Evolutionary conservation across 2,888 invertebrate species (phyloP).

Genomic region (Herminia tarsipennalis): DNA sequence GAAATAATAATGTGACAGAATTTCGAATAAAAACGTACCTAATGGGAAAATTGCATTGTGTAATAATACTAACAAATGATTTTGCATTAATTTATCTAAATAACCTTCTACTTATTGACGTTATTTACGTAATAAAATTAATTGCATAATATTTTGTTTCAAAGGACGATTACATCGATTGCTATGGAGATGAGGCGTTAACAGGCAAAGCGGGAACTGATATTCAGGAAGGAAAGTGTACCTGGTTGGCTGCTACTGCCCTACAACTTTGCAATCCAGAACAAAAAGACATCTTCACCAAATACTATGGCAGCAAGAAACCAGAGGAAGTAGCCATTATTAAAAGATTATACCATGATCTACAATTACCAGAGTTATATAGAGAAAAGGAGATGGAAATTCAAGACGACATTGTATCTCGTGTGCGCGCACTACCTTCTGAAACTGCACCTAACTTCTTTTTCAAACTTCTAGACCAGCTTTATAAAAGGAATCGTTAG

Average conservation of each 20-base stretch:
- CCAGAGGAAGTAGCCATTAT: conserved; percentile 84
- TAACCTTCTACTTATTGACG: too few species aligned
- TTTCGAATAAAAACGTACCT: too few species aligned
- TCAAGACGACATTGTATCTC: conserved; percentile 89
- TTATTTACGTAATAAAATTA: not conserved
- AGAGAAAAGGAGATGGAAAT: conserved; percentile 90
- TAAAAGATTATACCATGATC: conserved; percentile 80
- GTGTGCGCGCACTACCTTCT: conserved; percentile 89
- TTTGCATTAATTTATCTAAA: too few species aligned
- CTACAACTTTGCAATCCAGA: conserved; percentile 89
- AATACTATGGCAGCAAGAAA: conserved; percentile 90
- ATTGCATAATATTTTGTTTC: conserved; percentile 11
- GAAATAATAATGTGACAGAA: too few species aligned
- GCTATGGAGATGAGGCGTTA: conserved; percentile 89
- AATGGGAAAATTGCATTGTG: too few species aligned
- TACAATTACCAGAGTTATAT: conserved; percentile 89
- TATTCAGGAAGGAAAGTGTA: conserved; percentile 93
- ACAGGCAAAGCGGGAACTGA: conserved; percentile 60
- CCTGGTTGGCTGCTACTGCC: conserved; percentile 91
- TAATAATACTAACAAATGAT: too few species aligned
- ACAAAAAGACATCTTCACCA: conserved; percentile 88
- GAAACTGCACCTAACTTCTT: conserved; percentile 88
- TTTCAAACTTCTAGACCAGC: conserved; percentile 89
- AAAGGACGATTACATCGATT: conserved; percentile 94
- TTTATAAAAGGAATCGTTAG: conserved; percentile 84